Percentiles rank a stretch among this genome's conserved stretches.
These are phyloP conservation scores for Chaetophractus vellerosus DNA, from an alignment of 2,797 vertebrate species.

Conservation along the genomic window DNA sequence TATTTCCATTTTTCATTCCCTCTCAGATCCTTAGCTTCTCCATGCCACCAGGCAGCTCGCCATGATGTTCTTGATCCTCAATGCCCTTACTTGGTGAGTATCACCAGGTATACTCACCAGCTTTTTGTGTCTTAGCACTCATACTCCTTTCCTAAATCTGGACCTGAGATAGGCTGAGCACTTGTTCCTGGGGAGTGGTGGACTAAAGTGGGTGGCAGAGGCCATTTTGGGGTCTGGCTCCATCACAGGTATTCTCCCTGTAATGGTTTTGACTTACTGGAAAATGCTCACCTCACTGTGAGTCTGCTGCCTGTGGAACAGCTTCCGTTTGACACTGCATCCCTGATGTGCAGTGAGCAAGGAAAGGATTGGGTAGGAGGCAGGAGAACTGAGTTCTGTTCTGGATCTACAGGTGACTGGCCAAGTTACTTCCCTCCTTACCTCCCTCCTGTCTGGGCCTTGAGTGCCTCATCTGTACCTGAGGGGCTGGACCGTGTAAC, in stretches of 20 bases:
- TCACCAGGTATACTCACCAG: constrained; percentile 37
- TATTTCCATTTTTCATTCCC: constrained; percentile 82
- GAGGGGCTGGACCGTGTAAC: background rate
- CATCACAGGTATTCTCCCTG: background rate
- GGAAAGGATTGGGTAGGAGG: background rate
- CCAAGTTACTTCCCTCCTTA: background rate
- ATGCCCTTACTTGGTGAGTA: constrained; percentile 97
- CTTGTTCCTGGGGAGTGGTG: constrained; percentile 37
- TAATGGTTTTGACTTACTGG: constrained; percentile 26
- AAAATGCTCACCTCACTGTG: background rate
- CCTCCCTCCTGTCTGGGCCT: background rate
- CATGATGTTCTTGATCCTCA: constrained; percentile 99
- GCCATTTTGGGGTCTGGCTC: background rate
- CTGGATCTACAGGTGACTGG: background rate
- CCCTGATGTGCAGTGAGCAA: background rate
- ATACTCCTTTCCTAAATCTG: constrained; percentile 31
- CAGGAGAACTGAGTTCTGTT: constrained; percentile 2
- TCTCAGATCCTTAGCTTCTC: constrained; percentile 96
- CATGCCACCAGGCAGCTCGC: constrained; percentile 96
- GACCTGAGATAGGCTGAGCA: background rate
- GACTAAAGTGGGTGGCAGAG: constrained; percentile 23
- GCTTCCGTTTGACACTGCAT: constrained; percentile 6
- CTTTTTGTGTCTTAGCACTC: constrained; percentile 42
- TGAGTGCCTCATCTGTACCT: background rate
- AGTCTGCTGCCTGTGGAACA: background rate